Base-by-base conservation (phyloP, 2,113 vertebrate species). In the Buteo buteo region DNA sequence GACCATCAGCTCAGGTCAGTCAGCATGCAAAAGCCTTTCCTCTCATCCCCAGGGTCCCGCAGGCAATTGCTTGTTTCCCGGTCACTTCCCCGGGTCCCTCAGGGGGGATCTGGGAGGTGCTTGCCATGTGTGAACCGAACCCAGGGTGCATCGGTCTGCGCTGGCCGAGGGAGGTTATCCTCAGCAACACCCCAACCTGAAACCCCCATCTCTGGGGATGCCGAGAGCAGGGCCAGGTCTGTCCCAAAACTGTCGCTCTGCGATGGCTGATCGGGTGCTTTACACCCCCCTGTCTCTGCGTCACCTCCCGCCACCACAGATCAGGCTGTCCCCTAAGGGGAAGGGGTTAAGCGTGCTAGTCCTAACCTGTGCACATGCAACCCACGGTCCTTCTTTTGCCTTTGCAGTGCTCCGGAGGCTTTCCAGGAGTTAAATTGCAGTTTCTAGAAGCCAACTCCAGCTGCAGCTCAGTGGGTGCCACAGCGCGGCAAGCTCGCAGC, bases 251-350 rank as follows among this genome's bases (percentile, higher is more conserved):
- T 3, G 0, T 84, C 7, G 50, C 65, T 36, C 12, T 6, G 62
- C 1, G 2, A 7, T n/a, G 64, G 55, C 34, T 10, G 16, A 40
- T 25, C 1, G 1, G 25, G 14, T 47, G 64, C n/a, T 70, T 42
- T 26, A 17, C 57, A 31, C 5, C 25, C 20, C 7, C 18, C 3
- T 22, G 34, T 40, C 25, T 47, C 55, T 42, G 25, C 72, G 22
- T 42, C 2, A 0, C 54, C 38, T 59, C 61, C 69, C 26, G 4
- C 38, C 0, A 0, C 61, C 70, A 8, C 1, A 11, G 18, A 38
- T 40, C 3, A 1, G 31, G 42, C 44, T 54, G 34, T 29, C 20
- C 45, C 47, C 4, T 59, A 62, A 34, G 47, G 21, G 20, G 36
- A 52, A 82, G 13, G 55, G 49, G 12, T 22, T 40, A 20, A 21